Evolutionary conservation across 2,888 invertebrate genomes (phyloP).

Genomic region (Pardosa pseudoannulata): DNA sequence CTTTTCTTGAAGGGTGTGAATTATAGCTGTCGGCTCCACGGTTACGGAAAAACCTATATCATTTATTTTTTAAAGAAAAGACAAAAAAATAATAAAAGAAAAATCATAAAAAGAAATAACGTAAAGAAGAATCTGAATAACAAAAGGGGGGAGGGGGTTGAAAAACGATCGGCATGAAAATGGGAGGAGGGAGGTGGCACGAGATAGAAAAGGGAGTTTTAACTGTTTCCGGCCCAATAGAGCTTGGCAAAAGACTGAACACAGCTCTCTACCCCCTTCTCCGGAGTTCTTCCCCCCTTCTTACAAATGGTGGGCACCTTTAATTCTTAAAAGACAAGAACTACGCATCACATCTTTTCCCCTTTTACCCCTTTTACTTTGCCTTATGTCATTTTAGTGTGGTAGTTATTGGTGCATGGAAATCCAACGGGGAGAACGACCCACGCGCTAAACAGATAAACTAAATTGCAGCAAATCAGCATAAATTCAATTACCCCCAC

Average conservation of each 20-base stretch:
- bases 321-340: conserved; percentile 55
- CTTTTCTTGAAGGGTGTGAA: conserved; percentile 40
- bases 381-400: conserved; percentile 73
- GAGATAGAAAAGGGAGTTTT: conserved; percentile 45
- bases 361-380: conserved; percentile 23
- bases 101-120: not conserved
- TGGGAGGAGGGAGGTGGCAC: not conserved
- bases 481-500: conserved; percentile 72
- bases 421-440: conserved; percentile 55
- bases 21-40: conserved; percentile 20
- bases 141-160: too few species aligned
- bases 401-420: conserved; percentile 69
- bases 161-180: not conserved
- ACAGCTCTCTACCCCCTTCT: too few species aligned
- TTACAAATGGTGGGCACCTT: conserved; percentile 54
- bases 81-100: not conserved
- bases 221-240: conserved; percentile 68
- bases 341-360: not conserved
- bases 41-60: conserved; percentile 38
- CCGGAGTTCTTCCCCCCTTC: conserved; percentile 1
- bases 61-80: conserved; percentile 13
- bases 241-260: conserved; percentile 58
- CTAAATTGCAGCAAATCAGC: conserved; percentile 73
- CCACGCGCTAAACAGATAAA: conserved; percentile 70
- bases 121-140: conserved; percentile 1